phyloP scores from a whole-genome alignment of 2,797 vertebrate species.

The Melanogrammus aeglefinus region DNA sequence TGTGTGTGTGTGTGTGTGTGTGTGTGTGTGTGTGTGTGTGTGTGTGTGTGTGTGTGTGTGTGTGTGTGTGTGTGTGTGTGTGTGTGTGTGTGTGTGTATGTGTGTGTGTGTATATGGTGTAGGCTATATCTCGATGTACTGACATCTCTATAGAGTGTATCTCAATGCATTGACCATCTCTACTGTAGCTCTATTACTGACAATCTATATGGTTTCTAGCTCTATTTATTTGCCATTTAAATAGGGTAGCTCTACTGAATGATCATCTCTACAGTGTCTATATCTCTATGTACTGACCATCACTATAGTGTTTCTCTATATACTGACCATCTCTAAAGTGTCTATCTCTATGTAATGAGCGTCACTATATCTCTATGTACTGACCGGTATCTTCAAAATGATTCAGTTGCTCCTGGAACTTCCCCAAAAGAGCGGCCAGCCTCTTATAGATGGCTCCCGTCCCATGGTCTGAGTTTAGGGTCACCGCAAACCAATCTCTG shows the following conservation, averaged over 20 bases:
- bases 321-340: too few species aligned
- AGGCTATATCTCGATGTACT: background rate
- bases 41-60: too few species aligned
- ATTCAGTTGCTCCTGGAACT: conserved; percentile 60
- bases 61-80: too few species aligned
- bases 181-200: too few species aligned
- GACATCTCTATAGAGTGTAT: background rate
- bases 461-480: conserved; percentile 58
- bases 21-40: too few species aligned
- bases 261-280: background rate
- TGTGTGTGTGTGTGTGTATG: too few species aligned
- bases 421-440: conserved; percentile 55
- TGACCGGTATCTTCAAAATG: conserved; percentile 54
- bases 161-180: background rate
- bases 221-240: background rate
- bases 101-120: too few species aligned
- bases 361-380: conserved; percentile 7
- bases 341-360: background rate
- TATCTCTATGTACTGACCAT: background rate
- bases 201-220: background rate
- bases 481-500: conserved; percentile 65
- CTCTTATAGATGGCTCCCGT: conserved; percentile 54
- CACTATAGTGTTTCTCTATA: background rate
- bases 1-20: too few species aligned
- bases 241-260: background rate